A percentile compares a stretch with the other conserved stretches of the same genome.
Evolutionary conservation across 2,888 invertebrate genomes (phyloP).

Genomic region (Plusia festucae): DNA sequence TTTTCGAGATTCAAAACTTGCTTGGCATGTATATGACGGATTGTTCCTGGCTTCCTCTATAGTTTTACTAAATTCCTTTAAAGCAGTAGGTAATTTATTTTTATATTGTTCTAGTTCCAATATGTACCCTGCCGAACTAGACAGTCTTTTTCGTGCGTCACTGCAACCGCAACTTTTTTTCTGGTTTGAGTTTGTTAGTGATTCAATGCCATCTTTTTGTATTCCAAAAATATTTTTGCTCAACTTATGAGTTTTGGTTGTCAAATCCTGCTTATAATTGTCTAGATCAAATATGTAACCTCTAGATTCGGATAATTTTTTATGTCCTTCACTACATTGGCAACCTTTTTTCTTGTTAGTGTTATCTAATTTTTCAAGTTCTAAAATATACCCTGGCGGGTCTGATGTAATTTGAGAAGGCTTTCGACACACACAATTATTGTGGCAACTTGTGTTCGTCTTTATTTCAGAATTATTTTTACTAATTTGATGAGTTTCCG

Average conservation of each 20-base stretch:
- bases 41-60: too few relatives aligned
- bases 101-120: neutral
- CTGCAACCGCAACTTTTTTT: neutral
- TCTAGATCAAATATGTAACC: neutral
- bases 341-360: neutral
- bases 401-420: neutral
- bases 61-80: too few relatives aligned
- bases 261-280: neutral
- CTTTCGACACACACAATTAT: neutral
- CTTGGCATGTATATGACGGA: neutral
- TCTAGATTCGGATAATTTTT: neutral
- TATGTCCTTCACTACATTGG: neutral
- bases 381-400: neutral
- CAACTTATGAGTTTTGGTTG: neutral
- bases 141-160: neutral
- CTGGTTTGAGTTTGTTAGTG: neutral
- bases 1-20: neutral
- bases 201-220: neutral
- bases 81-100: neutral
- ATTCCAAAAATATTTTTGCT: neutral
- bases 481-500: neutral
- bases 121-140: neutral
- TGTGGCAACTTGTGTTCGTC: neutral
- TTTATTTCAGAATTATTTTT: neutral
- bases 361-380: neutral